Percentiles rank a stretch among this genome's conserved stretches.
These are phyloP conservation scores for Xanthia togata DNA, from an alignment of 2,888 invertebrate genomes.

Conservation along the genomic window DNA sequence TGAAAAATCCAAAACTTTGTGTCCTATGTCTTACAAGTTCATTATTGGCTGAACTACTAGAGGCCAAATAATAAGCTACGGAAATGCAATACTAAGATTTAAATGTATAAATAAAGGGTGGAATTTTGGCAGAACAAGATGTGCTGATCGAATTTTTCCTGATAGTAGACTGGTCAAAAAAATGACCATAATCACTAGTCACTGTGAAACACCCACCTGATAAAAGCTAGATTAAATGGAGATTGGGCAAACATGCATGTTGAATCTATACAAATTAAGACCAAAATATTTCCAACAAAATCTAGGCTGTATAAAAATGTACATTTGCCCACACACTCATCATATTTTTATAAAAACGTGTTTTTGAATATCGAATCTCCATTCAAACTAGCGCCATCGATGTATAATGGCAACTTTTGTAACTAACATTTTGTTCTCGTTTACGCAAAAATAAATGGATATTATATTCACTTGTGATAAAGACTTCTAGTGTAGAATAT, in stretches of 20 bases:
- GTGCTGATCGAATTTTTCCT: slow-evolving; percentile 18
- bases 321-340: not conserved
- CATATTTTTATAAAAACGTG: slow-evolving; percentile 3
- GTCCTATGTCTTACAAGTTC: slow-evolving; percentile 14
- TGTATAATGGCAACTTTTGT: slow-evolving; percentile 46
- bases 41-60: slow-evolving; percentile 9
- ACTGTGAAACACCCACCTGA: slow-evolving; percentile 38
- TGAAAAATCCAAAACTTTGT: slow-evolving; percentile 20
- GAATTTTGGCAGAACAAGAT: slow-evolving; percentile 5
- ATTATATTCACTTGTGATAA: slow-evolving; percentile 64
- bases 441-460: slow-evolving; percentile 42
- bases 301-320: slow-evolving; percentile 6
- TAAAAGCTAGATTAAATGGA: slow-evolving; percentile 38
- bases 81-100: slow-evolving; percentile 49
- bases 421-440: slow-evolving; percentile 44
- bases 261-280: not conserved
- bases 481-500: slow-evolving; percentile 65
- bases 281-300: slow-evolving; percentile 2
- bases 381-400: slow-evolving; percentile 49
- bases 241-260: slow-evolving; percentile 10
- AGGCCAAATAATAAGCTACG: slow-evolving; percentile 2
- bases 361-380: slow-evolving; percentile 37
- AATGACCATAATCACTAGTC: slow-evolving; percentile 40
- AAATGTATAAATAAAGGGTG: slow-evolving; percentile 9
- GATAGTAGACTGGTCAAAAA: slow-evolving; percentile 13